phyloP scores from a whole-genome alignment of 2,888 invertebrate species.

The Diaperis boleti region DNA sequence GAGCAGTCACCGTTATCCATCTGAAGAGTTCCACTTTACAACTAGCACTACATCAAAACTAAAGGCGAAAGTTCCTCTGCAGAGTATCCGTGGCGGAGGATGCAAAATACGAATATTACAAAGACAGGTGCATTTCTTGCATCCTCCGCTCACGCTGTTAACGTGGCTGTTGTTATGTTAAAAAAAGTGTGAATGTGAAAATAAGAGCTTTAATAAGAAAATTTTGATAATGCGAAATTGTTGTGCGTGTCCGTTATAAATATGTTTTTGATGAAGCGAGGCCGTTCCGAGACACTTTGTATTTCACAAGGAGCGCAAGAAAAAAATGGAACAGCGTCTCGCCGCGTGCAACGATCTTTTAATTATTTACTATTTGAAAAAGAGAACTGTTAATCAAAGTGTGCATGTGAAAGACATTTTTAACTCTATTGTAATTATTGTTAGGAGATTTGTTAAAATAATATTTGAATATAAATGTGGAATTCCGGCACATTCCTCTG shows the following conservation, averaged over 20 bases:
- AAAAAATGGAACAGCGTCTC: constrained; percentile 1
- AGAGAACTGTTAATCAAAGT: constrained; percentile 43
- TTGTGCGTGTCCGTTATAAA: constrained; percentile 34
- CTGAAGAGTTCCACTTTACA: constrained; percentile 45
- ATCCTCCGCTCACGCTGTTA: constrained; percentile 48
- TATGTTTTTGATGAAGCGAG: constrained; percentile 9
- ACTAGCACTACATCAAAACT: constrained; percentile 47
- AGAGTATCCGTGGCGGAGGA: constrained; percentile 46
- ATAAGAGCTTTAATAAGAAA: constrained; percentile 49
- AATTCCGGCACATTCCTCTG: constrained; percentile 33
- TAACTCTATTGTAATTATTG: constrained; percentile 64
- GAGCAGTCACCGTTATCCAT: constrained; percentile 49
- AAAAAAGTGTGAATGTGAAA: constrained; percentile 56
- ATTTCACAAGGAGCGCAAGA: background rate
- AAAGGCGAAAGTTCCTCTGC: constrained; percentile 60
- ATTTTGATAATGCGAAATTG: constrained; percentile 40
- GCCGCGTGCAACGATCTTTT: constrained; percentile 35
- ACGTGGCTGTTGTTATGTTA: constrained; percentile 60
- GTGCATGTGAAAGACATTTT: constrained; percentile 57
- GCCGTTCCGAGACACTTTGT: background rate
- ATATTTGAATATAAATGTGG: constrained; percentile 53
- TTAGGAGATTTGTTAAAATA: constrained; percentile 67
- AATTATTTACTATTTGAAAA: constrained; percentile 27
- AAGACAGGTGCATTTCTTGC: constrained; percentile 36
- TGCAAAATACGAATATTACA: constrained; percentile 22